phyloP scores from a whole-genome alignment of 2,113 vertebrate species.

The human (Homo sapiens) region GRCh38 chr7:114306001-114306500 shows the following conservation, averaged over 20 bases:
- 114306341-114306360: accelerated
- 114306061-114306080: background rate
- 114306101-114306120: background rate
- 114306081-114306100: background rate
- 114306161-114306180: background rate
- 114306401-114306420: background rate
- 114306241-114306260: background rate
- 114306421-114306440: background rate
- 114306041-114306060: background rate
- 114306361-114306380: background rate
- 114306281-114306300: background rate
- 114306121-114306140: background rate
- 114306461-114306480: background rate
- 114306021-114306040: background rate
- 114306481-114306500: background rate
- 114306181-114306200: background rate
- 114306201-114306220: background rate
- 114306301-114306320: background rate
- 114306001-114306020: background rate
- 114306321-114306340: background rate
- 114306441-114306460: background rate
- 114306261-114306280: background rate
- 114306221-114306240: background rate
- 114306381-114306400: background rate
- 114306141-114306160: background rate